Percentiles rank a stretch among this genome's conserved stretches.
Evolutionary conservation across 92 coral and sea anemone species (phyloP).

Genomic region (Zoanthus sansibaricus): DNA sequence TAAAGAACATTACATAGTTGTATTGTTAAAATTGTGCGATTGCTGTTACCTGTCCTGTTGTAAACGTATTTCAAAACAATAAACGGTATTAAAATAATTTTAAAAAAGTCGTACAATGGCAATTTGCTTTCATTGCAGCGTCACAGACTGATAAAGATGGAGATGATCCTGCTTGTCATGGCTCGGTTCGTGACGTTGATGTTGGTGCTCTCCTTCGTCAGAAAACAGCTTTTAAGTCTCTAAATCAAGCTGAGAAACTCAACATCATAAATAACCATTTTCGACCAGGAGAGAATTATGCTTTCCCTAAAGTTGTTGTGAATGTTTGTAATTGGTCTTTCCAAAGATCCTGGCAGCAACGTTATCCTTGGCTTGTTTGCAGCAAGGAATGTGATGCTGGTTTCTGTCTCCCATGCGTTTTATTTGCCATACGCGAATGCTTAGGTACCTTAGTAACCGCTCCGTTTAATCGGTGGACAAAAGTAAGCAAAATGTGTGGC

Average conservation of each 20-base stretch:
- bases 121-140: conserved; percentile 47
- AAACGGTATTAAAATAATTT: conserved; percentile 15
- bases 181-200: conserved; percentile 30
- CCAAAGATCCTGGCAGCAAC: neutral
- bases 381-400: conserved; percentile 20
- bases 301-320: neutral
- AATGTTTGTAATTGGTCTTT: neutral
- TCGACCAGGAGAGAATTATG: neutral
- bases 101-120: conserved; percentile 1
- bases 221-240: conserved; percentile 11
- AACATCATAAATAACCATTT: neutral
- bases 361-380: neutral
- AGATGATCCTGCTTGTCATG: neutral
- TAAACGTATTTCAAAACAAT: conserved; percentile 30
- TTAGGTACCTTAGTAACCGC: conserved; percentile 39
- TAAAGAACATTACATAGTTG: conserved; percentile 47
- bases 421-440: conserved; percentile 40
- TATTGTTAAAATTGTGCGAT: conserved; percentile 46
- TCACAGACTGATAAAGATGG: conserved; percentile 14
- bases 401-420: conserved; percentile 55
- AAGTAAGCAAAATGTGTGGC: conserved; percentile 46
- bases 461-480: conserved; percentile 40
- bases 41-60: conserved; percentile 17
- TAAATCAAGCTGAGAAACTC: neutral
- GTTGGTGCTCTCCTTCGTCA: conserved; percentile 45